Base-by-base conservation (phyloP, 2,797 vertebrate genomes). In the Setipinna tenuifilis region DNA sequence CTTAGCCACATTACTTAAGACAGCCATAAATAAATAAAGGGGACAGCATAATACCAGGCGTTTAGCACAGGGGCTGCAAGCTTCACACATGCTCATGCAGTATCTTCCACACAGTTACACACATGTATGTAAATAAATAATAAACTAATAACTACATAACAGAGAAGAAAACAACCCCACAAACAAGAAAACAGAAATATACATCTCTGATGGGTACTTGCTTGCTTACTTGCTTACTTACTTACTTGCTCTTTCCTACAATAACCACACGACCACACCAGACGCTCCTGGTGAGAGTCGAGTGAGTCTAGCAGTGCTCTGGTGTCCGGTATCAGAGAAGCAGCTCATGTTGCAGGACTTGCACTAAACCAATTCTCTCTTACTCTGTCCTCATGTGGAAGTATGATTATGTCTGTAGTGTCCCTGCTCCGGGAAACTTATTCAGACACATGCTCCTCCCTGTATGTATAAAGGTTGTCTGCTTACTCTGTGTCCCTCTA, bases 11-110 rank as follows among this genome's bases (percentile, higher is more conserved):
- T 31, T 89, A 88, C 86, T 89, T 86, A 85, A 87, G 89, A 90
- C 82, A 9, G 58, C 87, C 58, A 87, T 91, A 19, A 94, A 92
- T 91, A 93, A 94, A 62, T 91, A 83, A 92, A 84, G 83, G n/a
- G 14, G 16, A 19, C 6, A 62, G 81, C 80, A 59, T 89, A 62
- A 35, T 68, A 68, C 19, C 10, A 81, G 57, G 59, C 58, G 83
- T 85, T 88, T 84, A 87, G 87, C 65, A 59, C 23, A 25, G 16
- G 78, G 11, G 35, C 35, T 25, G 21, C 10, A 50, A 3, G 65
- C 28, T 44, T 25, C 83, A 87, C 21, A 31, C 85, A 82, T 86
- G 87, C 85, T 82, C 25, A 68, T 44, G 85, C 81, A 81, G 35
- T 41, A 41, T 41, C 28, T 57, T 21, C 0, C 58, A 19, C 58